Base-by-base conservation (phyloP, 2,797 vertebrate species). In the Psittacula echo region DNA sequence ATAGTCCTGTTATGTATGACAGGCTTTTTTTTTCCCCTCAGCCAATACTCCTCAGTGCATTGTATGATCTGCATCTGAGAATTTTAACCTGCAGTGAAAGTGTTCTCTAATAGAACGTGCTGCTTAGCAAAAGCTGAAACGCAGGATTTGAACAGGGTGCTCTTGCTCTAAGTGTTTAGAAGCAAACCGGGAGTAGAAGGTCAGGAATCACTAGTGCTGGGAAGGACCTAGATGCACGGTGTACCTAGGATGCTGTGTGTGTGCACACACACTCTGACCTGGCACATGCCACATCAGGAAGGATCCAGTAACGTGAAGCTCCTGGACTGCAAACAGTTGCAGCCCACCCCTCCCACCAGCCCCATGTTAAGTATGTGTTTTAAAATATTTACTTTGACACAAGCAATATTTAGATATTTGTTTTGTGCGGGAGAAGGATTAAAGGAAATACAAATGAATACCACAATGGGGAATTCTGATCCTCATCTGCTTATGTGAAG, bases 31-130 rank as follows among this genome's bases (percentile, higher is more conserved):
- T 83, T 81, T 11, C 14, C 30, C 72, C 76, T 47, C 64, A 82
- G 90, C 85, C 84, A 74, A 61, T 72, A 94, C 72, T 91, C 91
- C 95, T 92, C 86, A 62, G 77, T 37, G 47, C 93, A 91, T 89
- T 86, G 85, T 79, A 79, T 79, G 79, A 75, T 96, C 82, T 80
- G 73, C 1, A 4, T 74, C 91, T 84, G 79, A 95, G 96, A 95
- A 95, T 91, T 90, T 85, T 73, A 93, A 73, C 85, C 87, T 73
- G 79, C 80, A 81, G 75, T 48, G 79, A 95, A 95, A 79, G 45
- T 45, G 13, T 74, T 94, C 23, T 9, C 56, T 87, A 92, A 91
- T 48, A 92, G 50, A 83, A 93, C 13, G 39, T 30, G 29, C 86
- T 75, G 71, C 58, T 91, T 61, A 60, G 92, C 68, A 62, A 87